Conservation (phyloP, 2,113 vertebrate genomes). For the Oryzias woworae region DNA sequence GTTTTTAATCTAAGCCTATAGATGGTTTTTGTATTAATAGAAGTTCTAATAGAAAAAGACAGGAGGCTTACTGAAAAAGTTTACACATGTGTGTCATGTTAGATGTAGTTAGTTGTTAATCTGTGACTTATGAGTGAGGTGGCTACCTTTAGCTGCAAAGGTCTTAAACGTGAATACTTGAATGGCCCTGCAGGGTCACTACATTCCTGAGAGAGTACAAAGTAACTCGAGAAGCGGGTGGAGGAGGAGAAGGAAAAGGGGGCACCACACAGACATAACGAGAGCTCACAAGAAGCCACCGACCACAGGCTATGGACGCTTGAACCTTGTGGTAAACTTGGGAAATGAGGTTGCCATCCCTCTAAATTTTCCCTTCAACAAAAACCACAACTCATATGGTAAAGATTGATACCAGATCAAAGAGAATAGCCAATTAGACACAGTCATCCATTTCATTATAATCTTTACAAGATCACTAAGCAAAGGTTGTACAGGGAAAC, state of each 20-base stretch:
- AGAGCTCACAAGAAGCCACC: slow-evolving; percentile 39
- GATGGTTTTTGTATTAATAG: too few species aligned
- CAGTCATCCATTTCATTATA: slow-evolving; percentile 59
- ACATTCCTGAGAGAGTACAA: slow-evolving; percentile 47
- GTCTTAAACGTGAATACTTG: slow-evolving; percentile 54
- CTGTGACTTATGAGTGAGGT: slow-evolving; percentile 50
- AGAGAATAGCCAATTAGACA: slow-evolving; percentile 69
- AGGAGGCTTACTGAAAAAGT: slow-evolving; percentile 9
- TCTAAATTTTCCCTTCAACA: slow-evolving; percentile 65
- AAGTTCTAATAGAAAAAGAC: slow-evolving; percentile 6
- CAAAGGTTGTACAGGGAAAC: slow-evolving; percentile 53
- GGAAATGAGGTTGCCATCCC: slow-evolving; percentile 73
- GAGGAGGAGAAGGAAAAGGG: slow-evolving; percentile 28
- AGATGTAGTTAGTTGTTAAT: slow-evolving; percentile 65
- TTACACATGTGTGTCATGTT: slow-evolving; percentile 54
- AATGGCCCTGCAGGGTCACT: slow-evolving; percentile 43
- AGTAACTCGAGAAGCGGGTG: slow-evolving; percentile 38
- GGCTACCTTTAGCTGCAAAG: slow-evolving; percentile 57
- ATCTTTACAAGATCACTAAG: slow-evolving; percentile 41
- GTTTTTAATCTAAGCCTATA: too few species aligned
- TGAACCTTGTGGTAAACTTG: slow-evolving; percentile 72
- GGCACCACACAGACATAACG: slow-evolving; percentile 41
- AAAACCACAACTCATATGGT: slow-evolving; percentile 69
- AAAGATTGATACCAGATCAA: slow-evolving; percentile 71
- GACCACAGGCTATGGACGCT: slow-evolving; percentile 69